Evolutionary conservation across 2,113 vertebrate species (phyloP), one percentile per base, ranked within the genome.

Genomic region (Delphinus delphis): DNA sequence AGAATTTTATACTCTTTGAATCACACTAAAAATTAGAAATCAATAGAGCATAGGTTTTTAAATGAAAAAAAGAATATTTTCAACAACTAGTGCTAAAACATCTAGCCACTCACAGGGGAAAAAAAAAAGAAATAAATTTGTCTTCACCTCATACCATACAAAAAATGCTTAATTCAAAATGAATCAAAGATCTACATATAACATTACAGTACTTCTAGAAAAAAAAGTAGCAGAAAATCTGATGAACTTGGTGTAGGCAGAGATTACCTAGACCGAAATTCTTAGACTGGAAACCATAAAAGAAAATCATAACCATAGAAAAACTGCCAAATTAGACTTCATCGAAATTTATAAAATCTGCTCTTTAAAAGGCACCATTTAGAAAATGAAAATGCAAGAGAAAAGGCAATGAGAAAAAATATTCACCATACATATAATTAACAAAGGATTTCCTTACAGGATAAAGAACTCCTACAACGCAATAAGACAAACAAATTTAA

Each of bases 241-340:
- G 36, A 88, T 62, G 31, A 74, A 23, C 20, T 21, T 73, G 31
- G 20, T 26, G 26, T 15, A 80, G 6, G 17, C 55, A 90, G 71
- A 90, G 36, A 83, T 89, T 77, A 67, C 47, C 65, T 36, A 38
- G 14, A 77, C 23, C 53, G 5, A 65, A 77, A 77, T 70, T 86
- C 21, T 62, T 41, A n/a, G 10, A 62, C 1, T 47, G 15, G 28
- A 58, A 11, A 47, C 23, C 15, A 53, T 63, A 86, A 92, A 80
- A 87, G 68, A 90, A 96, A 91, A 68, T 86, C 20, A 73, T 33
- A 94, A 81, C 36, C 31, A 65, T 41, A 67, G 86, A 71, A 76
- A 62, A 71, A n/a, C 6, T 44, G 33, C 68, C 21, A 74, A 58
- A 95, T 67, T 67, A 36, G 6, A 77, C 8, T 33, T 53, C 11